Evolutionary conservation across 2,113 vertebrate species (phyloP).

Genomic region (Solea solea): DNA sequence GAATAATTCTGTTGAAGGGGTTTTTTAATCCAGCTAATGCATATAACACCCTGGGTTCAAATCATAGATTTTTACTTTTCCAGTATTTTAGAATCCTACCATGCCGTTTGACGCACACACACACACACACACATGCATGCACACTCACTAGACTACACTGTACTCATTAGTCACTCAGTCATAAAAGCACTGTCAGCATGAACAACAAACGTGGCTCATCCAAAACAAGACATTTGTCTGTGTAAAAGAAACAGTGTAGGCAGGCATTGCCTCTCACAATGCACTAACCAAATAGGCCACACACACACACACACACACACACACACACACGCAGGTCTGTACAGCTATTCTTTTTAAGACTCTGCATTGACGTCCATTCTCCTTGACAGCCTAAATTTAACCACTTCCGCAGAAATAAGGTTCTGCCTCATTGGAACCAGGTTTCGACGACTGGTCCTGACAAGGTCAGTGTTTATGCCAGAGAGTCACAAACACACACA

Average conservation of each 20-base stretch:
- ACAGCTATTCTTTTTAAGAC: too few relatives aligned
- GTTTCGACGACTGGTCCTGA: too few relatives aligned
- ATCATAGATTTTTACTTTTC: conserved; percentile 41
- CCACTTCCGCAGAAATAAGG: too few relatives aligned
- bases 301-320: conserved; percentile 35
- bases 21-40: not conserved
- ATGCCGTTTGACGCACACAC: conserved; percentile 32
- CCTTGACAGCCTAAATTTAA: too few relatives aligned
- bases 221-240: conserved; percentile 68
- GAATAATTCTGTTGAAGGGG: too few relatives aligned
- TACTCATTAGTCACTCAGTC: conserved; percentile 70
- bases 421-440: too few relatives aligned
- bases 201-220: conserved; percentile 70
- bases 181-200: conserved; percentile 70
- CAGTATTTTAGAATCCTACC: conserved; percentile 21
- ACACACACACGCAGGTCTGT: conserved; percentile 19
- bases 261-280: conserved; percentile 59
- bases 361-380: not conserved
- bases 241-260: conserved; percentile 60
- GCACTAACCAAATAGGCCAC: conserved; percentile 43
- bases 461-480: too few relatives aligned
- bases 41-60: conserved; percentile 32
- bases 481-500: conserved; percentile 6
- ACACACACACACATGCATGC: conserved; percentile 16
- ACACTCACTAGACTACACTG: conserved; percentile 12